These are phyloP conservation scores for Aspidiotus rigidus DNA, from an alignment of 2,888 invertebrate genomes.

Conservation along the genomic window DNA sequence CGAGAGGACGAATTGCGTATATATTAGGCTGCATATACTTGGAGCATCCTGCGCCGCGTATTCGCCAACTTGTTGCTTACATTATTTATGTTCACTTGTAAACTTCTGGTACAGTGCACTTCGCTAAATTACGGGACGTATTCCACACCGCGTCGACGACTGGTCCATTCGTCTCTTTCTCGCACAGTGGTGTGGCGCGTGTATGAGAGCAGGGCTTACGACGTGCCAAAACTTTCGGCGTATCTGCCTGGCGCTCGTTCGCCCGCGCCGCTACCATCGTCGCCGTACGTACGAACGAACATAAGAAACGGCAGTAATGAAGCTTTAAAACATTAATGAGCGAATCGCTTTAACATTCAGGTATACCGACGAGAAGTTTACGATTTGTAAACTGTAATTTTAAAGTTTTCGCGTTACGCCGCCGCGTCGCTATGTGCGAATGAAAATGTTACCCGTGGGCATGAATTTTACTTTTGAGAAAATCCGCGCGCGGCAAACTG, in stretches of 20 bases:
- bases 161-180: neutral
- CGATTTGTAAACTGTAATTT: slow-evolving; percentile 34
- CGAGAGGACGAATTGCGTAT: neutral
- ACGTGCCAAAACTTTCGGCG: slow-evolving; percentile 1
- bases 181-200: neutral
- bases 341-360: slow-evolving; percentile 30
- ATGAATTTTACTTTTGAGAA: neutral
- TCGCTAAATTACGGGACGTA: slow-evolving; percentile 31
- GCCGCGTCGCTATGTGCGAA: slow-evolving; percentile 14
- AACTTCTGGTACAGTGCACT: slow-evolving; percentile 33
- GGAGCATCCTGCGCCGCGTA: slow-evolving; percentile 12
- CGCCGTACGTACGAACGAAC: neutral
- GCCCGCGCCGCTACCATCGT: slow-evolving; percentile 11
- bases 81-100: slow-evolving; percentile 34
- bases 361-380: slow-evolving; percentile 32
- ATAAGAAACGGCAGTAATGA: slow-evolving; percentile 18
- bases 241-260: neutral
- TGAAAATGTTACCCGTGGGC: slow-evolving; percentile 33
- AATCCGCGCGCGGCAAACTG: no score
- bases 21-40: slow-evolving; percentile 3
- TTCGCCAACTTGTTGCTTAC: slow-evolving; percentile 29
- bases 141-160: slow-evolving; percentile 8
- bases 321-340: slow-evolving; percentile 33
- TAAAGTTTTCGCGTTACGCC: slow-evolving; percentile 19
- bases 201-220: neutral